A percentile compares a stretch with the other conserved stretches of the same genome.
Evolutionary conservation across 2,113 vertebrate genomes (phyloP).

Genomic region (Tenrec ecaudatus): DNA sequence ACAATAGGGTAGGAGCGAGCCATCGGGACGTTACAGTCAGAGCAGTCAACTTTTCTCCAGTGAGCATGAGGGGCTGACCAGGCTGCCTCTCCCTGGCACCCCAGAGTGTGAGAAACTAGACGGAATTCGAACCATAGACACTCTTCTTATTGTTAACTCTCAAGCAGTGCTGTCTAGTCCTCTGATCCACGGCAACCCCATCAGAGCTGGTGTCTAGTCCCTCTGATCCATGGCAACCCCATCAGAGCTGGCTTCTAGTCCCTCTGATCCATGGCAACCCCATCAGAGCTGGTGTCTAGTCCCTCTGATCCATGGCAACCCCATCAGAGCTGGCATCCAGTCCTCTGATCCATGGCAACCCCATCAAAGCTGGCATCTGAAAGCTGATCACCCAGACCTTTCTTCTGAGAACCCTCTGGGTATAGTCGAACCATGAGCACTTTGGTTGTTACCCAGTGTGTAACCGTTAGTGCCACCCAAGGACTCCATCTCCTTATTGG

Average conservation of each 20-base stretch:
- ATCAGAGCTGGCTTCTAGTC: too few relatives aligned
- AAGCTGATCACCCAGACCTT: neutral
- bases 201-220: too few relatives aligned
- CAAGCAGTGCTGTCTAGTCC: neutral
- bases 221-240: too few relatives aligned
- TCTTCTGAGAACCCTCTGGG: neutral
- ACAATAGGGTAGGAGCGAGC: neutral
- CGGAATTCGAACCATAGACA: neutral
- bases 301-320: too few relatives aligned
- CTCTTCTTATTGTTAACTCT: accelerated
- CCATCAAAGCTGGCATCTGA: neutral
- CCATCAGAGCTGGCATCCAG: too few relatives aligned
- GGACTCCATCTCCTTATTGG: neutral
- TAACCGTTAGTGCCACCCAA: neutral
- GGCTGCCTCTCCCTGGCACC: neutral
- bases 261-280: neutral
- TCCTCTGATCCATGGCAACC: neutral
- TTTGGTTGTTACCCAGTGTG: neutral
- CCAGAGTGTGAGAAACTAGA: neutral
- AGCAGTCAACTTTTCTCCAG: neutral
- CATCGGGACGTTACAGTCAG: neutral
- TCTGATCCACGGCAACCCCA: neutral
- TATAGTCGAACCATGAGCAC: neutral
- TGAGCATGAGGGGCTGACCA: neutral
- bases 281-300: too few relatives aligned